Evolutionary conservation across 2,797 vertebrate species (phyloP).

Genomic region (Molossus alvarezi): DNA sequence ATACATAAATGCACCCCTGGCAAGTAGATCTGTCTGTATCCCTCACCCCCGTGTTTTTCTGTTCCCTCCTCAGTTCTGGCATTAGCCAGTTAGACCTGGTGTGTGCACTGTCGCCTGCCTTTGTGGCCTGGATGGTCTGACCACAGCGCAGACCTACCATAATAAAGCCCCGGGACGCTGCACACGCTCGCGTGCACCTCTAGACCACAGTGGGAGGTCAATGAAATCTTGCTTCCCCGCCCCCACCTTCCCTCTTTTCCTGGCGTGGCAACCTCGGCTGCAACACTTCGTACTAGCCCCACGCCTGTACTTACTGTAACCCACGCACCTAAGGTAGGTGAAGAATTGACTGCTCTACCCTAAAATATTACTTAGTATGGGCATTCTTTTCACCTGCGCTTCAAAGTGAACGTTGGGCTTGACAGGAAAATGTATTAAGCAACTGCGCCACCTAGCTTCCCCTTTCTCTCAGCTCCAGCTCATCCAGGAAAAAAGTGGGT

Average conservation of each 20-base stretch:
- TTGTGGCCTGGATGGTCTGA: background rate
- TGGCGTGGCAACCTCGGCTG: background rate
- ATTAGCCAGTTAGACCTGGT: accelerated
- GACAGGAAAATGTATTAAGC: slow-evolving; percentile 24
- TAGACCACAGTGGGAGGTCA: accelerated
- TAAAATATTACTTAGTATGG: background rate
- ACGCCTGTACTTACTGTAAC: background rate
- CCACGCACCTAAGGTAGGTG: background rate
- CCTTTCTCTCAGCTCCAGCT: background rate
- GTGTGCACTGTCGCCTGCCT: background rate
- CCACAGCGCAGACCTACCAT: background rate
- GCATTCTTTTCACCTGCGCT: slow-evolving; percentile 30
- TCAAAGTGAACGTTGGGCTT: background rate
- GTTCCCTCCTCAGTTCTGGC: background rate
- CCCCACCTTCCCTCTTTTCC: background rate
- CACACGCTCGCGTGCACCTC: background rate
- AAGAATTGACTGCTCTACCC: background rate
- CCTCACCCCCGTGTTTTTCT: accelerated
- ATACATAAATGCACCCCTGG: background rate
- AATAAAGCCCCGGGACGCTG: background rate
- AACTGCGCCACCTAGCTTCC: slow-evolving; percentile 80
- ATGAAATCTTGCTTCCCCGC: accelerated
- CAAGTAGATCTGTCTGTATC: too few relatives aligned
- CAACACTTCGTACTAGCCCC: background rate
- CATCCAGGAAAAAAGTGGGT: background rate